Conservation (phyloP, 2,888 invertebrate species). For the Epinotia nisella region DNA sequence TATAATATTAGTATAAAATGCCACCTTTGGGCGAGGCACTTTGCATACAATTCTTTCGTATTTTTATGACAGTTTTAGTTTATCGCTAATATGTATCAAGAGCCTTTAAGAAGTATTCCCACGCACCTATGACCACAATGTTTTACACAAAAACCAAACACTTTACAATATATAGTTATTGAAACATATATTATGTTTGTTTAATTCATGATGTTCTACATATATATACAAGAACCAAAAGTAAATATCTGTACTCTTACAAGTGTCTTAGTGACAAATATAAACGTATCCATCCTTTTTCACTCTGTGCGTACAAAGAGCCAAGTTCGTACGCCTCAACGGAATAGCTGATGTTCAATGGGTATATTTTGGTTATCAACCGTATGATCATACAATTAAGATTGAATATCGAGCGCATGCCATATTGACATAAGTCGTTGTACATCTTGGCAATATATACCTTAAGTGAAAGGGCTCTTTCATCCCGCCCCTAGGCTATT, state of each 20-base stretch:
- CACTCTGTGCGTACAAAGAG: constrained; percentile 13
- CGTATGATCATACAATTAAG: not conserved
- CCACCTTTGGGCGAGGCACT: too few species aligned
- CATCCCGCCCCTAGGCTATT: constrained; percentile 37
- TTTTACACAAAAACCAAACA: too few species aligned
- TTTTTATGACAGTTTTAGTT: too few species aligned
- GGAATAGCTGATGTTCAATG: not conserved
- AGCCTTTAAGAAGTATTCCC: too few species aligned
- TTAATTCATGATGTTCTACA: not conserved
- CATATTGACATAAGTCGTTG: not conserved
- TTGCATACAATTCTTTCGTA: too few species aligned
- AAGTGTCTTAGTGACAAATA: constrained; percentile 9
- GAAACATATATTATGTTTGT: too few species aligned
- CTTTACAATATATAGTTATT: too few species aligned
- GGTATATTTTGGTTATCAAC: not conserved
- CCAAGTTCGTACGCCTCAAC: constrained; percentile 13
- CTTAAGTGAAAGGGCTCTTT: constrained; percentile 41
- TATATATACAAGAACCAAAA: not conserved
- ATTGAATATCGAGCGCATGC: not conserved
- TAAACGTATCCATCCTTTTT: constrained; percentile 20
- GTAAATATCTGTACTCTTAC: not conserved
- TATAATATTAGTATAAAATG: too few species aligned
- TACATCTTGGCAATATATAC: not conserved
- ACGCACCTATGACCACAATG: too few species aligned
- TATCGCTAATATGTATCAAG: too few species aligned